These are phyloP conservation scores for Micoletzkya japonica DNA, from an alignment of 2,888 invertebrate genomes.

Conservation along the genomic window DNA sequence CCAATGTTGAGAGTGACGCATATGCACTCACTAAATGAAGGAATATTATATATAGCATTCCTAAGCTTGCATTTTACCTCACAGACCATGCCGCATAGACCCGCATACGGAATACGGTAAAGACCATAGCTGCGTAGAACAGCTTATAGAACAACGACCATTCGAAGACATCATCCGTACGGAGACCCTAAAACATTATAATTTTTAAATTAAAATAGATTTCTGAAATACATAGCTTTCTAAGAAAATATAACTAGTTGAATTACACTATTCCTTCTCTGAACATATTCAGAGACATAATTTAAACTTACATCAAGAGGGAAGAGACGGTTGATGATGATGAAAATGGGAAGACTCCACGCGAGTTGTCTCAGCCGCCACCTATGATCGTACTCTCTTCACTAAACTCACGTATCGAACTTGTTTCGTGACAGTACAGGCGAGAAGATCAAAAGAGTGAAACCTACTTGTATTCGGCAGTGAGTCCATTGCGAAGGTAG, in stretches of 20 bases:
- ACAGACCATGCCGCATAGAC: conserved; percentile 75
- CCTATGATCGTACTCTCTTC: not conserved
- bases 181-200: conserved; percentile 75
- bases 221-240: not conserved
- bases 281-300: not conserved
- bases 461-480: conserved; percentile 11
- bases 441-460: not conserved
- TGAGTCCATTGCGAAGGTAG: conserved; percentile 9
- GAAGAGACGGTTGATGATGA: conserved; percentile 50
- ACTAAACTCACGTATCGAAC: not conserved
- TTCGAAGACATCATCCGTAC: conserved; percentile 76
- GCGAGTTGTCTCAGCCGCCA: conserved; percentile 32
- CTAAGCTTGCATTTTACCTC: not conserved
- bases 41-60: not conserved
- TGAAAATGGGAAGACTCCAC: conserved; percentile 57
- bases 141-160: conserved; percentile 78
- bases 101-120: conserved; percentile 84
- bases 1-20: conserved; percentile 88
- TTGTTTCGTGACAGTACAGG: not conserved
- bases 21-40: conserved; percentile 75
- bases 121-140: conserved; percentile 83
- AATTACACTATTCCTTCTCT: not conserved
- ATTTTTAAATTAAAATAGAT: not conserved
- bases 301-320: conserved; percentile 52
- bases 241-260: too few species aligned